Evolutionary conservation across 2,113 vertebrate genomes (phyloP).

Genomic region (Prietella phreatophila): DNA sequence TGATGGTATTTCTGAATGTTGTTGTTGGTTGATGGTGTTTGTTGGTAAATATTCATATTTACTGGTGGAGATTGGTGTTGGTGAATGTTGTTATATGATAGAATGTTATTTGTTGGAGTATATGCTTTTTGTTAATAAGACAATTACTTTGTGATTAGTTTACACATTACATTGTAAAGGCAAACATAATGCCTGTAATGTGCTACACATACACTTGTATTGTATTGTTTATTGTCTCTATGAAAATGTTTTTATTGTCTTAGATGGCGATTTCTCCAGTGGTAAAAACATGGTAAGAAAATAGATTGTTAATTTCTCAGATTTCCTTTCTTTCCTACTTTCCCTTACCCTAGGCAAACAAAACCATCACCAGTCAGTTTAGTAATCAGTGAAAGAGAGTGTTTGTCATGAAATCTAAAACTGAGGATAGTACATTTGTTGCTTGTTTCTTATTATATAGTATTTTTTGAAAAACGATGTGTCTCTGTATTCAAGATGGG

Average conservation of each 20-base stretch:
- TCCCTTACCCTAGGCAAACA: too few relatives aligned
- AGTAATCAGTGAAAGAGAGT: neutral
- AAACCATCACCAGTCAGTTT: neutral
- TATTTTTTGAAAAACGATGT: neutral
- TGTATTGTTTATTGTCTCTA: neutral
- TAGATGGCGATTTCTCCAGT: slow-evolving; percentile 28
- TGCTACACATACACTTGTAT: neutral
- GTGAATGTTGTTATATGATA: neutral
- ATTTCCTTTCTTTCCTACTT: neutral
- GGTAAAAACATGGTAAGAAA: slow-evolving; percentile 38
- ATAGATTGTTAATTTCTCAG: neutral
- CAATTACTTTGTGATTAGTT: neutral
- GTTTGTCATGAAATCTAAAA: neutral
- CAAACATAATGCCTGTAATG: neutral
- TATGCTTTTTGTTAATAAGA: neutral
- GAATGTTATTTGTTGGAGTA: neutral
- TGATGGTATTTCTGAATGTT: neutral
- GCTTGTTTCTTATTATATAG: neutral
- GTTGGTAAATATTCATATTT: neutral
- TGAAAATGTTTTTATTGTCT: neutral
- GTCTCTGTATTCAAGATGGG: slow-evolving; percentile 3
- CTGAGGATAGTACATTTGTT: neutral
- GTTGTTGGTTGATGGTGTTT: neutral
- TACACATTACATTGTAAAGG: neutral
- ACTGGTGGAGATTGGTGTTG: neutral